Percentiles rank a stretch among this genome's conserved stretches.
phyloP scores from a whole-genome alignment of 2,888 invertebrate genomes.

The Amiota communis region DNA sequence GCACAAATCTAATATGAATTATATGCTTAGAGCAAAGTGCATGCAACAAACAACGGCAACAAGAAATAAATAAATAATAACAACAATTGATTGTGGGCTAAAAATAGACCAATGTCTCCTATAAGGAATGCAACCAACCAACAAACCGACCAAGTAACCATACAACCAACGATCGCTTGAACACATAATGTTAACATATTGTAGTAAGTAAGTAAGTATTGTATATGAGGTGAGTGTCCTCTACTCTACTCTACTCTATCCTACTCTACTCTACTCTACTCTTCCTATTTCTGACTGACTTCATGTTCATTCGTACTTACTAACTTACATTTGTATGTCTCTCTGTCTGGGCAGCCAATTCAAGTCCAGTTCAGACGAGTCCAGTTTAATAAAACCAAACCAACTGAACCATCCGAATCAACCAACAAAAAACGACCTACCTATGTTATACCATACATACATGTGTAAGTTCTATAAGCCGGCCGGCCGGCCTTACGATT shows the following conservation, averaged over 20 bases:
- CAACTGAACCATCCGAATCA: neutral
- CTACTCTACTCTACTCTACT: too few relatives aligned
- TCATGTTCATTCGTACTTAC: neutral
- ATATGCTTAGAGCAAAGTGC: slow-evolving; percentile 18
- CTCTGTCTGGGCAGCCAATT: slow-evolving; percentile 4
- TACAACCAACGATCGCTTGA: too few relatives aligned
- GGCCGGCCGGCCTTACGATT: neutral
- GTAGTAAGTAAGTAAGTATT: too few relatives aligned
- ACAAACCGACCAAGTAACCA: slow-evolving; percentile 1
- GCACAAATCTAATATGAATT: slow-evolving; percentile 28
- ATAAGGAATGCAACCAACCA: slow-evolving; percentile 56
- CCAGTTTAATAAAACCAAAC: neutral
- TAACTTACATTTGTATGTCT: neutral
- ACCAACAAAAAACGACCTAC: too few relatives aligned
- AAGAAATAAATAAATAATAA: slow-evolving; percentile 18
- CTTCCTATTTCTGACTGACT: too few relatives aligned
- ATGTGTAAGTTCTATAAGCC: neutral
- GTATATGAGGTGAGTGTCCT: too few relatives aligned
- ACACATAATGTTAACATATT: too few relatives aligned
- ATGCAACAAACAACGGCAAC: slow-evolving; percentile 22
- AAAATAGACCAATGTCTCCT: slow-evolving; percentile 53
- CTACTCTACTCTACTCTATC: too few relatives aligned
- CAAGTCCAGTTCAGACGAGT: neutral
- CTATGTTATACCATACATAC: too few relatives aligned
- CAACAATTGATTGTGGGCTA: slow-evolving; percentile 56